Evolutionary conservation across 1,140 invertebrate species (phyloP), one percentile per base, ranked within the genome.

Genomic region (Listronotus bonariensis): DNA sequence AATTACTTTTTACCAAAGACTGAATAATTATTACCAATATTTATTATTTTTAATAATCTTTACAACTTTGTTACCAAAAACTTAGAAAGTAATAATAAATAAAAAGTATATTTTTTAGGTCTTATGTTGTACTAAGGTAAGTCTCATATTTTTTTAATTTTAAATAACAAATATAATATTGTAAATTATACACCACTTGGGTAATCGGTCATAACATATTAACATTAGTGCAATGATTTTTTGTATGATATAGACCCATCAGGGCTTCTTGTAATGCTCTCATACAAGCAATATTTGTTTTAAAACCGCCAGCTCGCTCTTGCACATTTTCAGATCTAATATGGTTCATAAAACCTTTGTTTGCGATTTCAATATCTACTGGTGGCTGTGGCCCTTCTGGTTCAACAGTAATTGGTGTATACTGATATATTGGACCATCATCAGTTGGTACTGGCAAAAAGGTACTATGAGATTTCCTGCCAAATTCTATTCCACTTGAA

Each of bases 221-320:
- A 3, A 3, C 20, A 4, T 36, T 36, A 36, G 8, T 10, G 8
- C 11, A 36, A 36, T 26, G 11, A 70, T 74, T 76, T 51, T 80
- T 83, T 12, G 80, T 80, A 67, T 89, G 86, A 74, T 88, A 96
- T 0, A 97, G 81, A 31, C 94, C 93, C 70, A 89, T 86, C 74
- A 97, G 84, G 0, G 95, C 91, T 78, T 98, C 95, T 79, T 96
- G 90, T 9, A 99, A 78, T 0, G 94, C 95, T 72, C 96, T 81
- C 53, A 91, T 81, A 79, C 95, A 97, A 4, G 92, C 92, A 64
- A 95, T 81, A 6, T 86, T 85, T 3, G 91, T 84, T 32, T 87
- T 84, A 78, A 92, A 98, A 3, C 97, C 97, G 42, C 95, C 95
- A 15, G 94, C 95, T 68, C 87, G 85, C 75, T 97, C 95, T 34